phyloP scores from a whole-genome alignment of 1,140 invertebrate species.

The Drosophila ananassae region DNA sequence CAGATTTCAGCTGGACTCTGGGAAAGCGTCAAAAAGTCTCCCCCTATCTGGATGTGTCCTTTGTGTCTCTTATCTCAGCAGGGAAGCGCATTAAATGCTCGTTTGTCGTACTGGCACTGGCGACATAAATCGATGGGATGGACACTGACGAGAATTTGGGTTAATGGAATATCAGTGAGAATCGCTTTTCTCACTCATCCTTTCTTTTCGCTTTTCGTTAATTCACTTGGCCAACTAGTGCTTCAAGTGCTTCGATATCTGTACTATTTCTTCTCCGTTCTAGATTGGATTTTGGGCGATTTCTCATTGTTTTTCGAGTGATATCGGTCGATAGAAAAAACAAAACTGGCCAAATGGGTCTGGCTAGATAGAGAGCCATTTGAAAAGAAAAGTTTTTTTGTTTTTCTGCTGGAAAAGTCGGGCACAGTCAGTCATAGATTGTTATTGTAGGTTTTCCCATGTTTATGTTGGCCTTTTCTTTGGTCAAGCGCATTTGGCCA shows the following conservation, averaged over 20 bases:
- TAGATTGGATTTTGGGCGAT: slow-evolving; percentile 13
- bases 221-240: background rate
- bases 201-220: background rate
- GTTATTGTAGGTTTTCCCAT: slow-evolving; percentile 59
- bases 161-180: slow-evolving; percentile 75
- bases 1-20: slow-evolving; percentile 4
- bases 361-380: slow-evolving; percentile 13
- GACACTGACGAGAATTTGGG: slow-evolving; percentile 49
- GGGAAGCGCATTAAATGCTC: slow-evolving; percentile 68
- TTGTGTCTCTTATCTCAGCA: slow-evolving; percentile 10
- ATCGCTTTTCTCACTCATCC: slow-evolving; percentile 7
- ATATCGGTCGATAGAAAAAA: slow-evolving; percentile 35
- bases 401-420: slow-evolving; percentile 54
- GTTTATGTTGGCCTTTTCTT: slow-evolving; percentile 58
- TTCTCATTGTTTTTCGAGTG: slow-evolving; percentile 13
- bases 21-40: slow-evolving; percentile 1
- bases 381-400: slow-evolving; percentile 58
- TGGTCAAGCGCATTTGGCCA: slow-evolving; percentile 66
- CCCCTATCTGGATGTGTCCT: background rate
- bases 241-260: background rate
- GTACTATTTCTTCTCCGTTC: slow-evolving; percentile 8
- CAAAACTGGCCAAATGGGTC: slow-evolving; percentile 37
- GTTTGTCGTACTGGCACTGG: slow-evolving; percentile 53
- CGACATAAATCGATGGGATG: slow-evolving; percentile 58
- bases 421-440: slow-evolving; percentile 38